Evolutionary conservation across 2,888 invertebrate genomes (phyloP).

Genomic region (Hirtodrosophila histrioides): DNA sequence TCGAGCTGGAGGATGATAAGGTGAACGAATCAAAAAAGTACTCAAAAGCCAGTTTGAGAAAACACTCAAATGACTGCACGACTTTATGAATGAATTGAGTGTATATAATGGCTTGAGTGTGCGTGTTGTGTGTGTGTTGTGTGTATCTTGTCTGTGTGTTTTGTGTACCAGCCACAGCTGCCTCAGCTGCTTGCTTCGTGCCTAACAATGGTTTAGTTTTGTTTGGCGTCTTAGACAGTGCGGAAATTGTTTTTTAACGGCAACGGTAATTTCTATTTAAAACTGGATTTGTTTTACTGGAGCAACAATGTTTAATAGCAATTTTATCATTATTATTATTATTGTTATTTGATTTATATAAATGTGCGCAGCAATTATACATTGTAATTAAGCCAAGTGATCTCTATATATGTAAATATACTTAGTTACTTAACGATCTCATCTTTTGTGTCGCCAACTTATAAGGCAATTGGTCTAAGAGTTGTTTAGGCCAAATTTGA

Average conservation of each 20-base stretch:
- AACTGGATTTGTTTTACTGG: constrained; percentile 57
- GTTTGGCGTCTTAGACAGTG: constrained; percentile 67
- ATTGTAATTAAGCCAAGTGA: constrained; percentile 15
- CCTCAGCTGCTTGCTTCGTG: constrained; percentile 46
- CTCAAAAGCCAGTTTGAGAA: constrained; percentile 59
- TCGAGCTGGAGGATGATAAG: constrained; percentile 90
- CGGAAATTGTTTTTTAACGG: constrained; percentile 75
- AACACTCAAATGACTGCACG: constrained; percentile 35
- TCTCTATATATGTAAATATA: constrained; percentile 22
- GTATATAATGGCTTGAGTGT: neutral
- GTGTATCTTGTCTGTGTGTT: constrained; percentile 15
- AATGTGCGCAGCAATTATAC: constrained; percentile 41
- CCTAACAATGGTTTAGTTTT: constrained; percentile 65
- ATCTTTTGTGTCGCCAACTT: neutral
- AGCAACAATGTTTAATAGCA: constrained; percentile 46
- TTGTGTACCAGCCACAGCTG: constrained; percentile 25
- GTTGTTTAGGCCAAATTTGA: constrained; percentile 14
- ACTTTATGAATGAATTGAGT: constrained; percentile 76
- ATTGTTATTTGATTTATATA: constrained; percentile 16
- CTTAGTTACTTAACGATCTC: neutral
- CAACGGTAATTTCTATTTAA: constrained; percentile 50
- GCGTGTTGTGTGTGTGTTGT: constrained; percentile 11
- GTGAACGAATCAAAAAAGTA: constrained; percentile 58
- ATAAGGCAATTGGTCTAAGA: constrained; percentile 3
- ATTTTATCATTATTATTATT: constrained; percentile 36